Percentiles rank a stretch among this genome's conserved stretches.
Conservation (phyloP, 2,113 vertebrate genomes). For the Microcebus tavaratra region DNA sequence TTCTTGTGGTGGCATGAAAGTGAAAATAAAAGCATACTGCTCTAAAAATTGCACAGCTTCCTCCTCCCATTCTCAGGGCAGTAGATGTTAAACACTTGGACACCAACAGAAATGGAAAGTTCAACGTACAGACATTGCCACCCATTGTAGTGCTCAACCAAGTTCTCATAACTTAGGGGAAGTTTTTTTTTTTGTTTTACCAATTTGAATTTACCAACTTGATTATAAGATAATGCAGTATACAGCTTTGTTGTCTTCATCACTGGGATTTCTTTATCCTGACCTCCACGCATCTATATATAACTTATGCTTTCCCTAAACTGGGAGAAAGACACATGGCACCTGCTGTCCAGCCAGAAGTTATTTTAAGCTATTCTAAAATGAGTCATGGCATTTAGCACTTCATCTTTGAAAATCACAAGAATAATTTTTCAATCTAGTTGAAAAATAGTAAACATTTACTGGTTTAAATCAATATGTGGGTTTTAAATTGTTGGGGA, state of each 20-base stretch:
- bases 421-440: constrained; percentile 44
- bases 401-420: constrained; percentile 58
- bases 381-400: constrained; percentile 87
- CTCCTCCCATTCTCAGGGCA: neutral
- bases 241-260: constrained; percentile 29
- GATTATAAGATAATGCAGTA: neutral
- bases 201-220: neutral
- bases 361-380: constrained; percentile 94
- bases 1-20: neutral
- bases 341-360: constrained; percentile 91
- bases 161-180: neutral
- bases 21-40: constrained; percentile 2
- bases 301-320: constrained; percentile 82
- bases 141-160: neutral
- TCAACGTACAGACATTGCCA: rapidly evolving
- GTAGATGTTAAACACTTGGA: neutral
- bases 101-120: neutral
- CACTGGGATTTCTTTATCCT: constrained; percentile 37
- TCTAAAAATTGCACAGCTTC: neutral
- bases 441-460: constrained; percentile 49
- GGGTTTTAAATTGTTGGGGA: constrained; percentile 13
- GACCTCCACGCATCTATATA: constrained; percentile 83
- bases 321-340: constrained; percentile 87
- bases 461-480: neutral
- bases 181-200: neutral